phyloP scores from a whole-genome alignment of 2,797 vertebrate species.

The Aeoliscus strigatus region DNA sequence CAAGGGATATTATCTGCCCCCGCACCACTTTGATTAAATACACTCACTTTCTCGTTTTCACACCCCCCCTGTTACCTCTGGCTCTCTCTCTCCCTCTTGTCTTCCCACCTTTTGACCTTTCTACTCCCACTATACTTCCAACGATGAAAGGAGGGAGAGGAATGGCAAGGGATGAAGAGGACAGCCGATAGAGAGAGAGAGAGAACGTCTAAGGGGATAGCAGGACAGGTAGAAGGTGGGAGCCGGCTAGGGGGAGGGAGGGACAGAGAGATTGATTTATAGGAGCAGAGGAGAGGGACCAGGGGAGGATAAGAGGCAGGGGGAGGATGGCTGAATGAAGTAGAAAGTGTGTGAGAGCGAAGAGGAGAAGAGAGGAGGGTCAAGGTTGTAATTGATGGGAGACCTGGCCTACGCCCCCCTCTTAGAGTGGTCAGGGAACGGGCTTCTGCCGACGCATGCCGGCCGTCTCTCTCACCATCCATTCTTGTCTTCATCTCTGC shows the following conservation, averaged over 20 bases:
- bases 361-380: conserved; percentile 65
- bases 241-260: conserved; percentile 37
- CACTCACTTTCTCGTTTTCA: conserved; percentile 60
- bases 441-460: conserved; percentile 50
- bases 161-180: conserved; percentile 47
- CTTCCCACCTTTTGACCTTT: conserved; percentile 67
- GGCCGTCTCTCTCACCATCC: conserved; percentile 59
- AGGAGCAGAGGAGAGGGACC: conserved; percentile 67
- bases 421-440: conserved; percentile 66
- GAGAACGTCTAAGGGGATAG: conserved; percentile 12
- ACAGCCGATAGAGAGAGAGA: conserved; percentile 35
- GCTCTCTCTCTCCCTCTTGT: conserved; percentile 49
- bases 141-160: conserved; percentile 59
- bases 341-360: conserved; percentile 62
- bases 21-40: conserved; percentile 61
- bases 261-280: conserved; percentile 71
- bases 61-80: conserved; percentile 52
- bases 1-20: conserved; percentile 29
- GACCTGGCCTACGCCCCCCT: conserved; percentile 70
- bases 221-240: conserved; percentile 24
- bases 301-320: conserved; percentile 63
- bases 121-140: conserved; percentile 64
- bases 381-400: conserved; percentile 80
- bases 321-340: conserved; percentile 64
- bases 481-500: conserved; percentile 55